Percentiles rank a stretch among this genome's conserved stretches.
Evolutionary conservation across 2,113 vertebrate species (phyloP).

Genomic region (Himantopus leucocephalus): DNA sequence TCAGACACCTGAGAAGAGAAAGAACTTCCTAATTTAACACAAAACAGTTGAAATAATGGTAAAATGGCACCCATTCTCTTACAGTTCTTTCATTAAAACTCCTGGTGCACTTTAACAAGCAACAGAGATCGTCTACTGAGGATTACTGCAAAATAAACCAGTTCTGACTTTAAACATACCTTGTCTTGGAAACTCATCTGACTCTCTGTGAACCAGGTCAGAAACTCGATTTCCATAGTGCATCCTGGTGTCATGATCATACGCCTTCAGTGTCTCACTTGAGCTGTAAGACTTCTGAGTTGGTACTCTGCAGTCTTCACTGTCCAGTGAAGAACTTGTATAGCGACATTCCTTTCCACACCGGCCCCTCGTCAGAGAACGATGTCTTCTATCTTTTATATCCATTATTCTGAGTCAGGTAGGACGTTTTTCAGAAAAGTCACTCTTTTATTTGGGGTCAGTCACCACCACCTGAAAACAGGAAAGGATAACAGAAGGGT

Average conservation of each 20-base stretch:
- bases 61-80: neutral
- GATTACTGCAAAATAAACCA: neutral
- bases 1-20: neutral
- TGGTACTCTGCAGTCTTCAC: conserved; percentile 91
- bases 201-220: conserved; percentile 93
- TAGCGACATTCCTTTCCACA: conserved; percentile 92
- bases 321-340: conserved; percentile 89
- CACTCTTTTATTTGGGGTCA: neutral
- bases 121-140: fast-evolving
- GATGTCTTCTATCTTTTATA: conserved; percentile 89
- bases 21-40: neutral
- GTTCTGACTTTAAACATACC: conserved; percentile 73
- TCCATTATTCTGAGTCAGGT: conserved; percentile 78
- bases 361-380: conserved; percentile 87
- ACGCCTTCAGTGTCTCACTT: conserved; percentile 94
- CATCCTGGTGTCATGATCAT: conserved; percentile 91
- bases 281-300: conserved; percentile 98
- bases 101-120: neutral
- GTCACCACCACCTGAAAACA: conserved; percentile 61
- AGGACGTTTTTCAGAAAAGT: neutral
- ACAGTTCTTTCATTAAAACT: neutral
- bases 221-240: conserved; percentile 91
- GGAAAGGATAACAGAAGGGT: neutral
- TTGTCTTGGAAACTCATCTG: conserved; percentile 93
- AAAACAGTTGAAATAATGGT: neutral